Evolutionary conservation across 2,888 invertebrate species (phyloP), one percentile per base, ranked within the genome.

Genomic region (Caradrina clavipalpis): DNA sequence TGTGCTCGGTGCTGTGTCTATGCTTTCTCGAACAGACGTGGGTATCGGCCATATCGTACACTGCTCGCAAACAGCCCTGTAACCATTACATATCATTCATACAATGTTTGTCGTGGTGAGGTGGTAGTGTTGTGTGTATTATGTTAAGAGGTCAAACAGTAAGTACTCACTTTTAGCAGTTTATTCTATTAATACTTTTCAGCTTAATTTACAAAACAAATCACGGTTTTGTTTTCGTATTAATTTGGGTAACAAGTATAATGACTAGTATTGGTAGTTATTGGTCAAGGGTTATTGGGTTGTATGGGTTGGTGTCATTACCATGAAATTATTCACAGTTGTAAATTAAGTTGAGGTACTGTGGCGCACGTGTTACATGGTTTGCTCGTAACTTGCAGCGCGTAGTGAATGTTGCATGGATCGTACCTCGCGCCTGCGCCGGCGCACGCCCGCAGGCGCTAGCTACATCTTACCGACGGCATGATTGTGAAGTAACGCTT

Each of bases 341-440:
- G 81, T 76, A 71, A 79, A 81, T 80, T 76, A 72, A 74, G 80
- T 72, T 80, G 72, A 62, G 45, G 42, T 62, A 56, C 56, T 17
- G 45, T 68, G 31, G 17, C 2, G 69, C 61, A 49, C 56, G 60
- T 60, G 56, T 57, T 62, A 35, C 35, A 49, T 73, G 45, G 42
- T 26, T 58, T 60, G 80, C 51, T 19, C 56, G 62, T 63, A 51
- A 66, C 50, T 76, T 39, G 56, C 51, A 31, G 56, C 66, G 50
- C 31, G 66, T 76, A 69, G 68, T 70, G 67, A 58, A 51, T 80
- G 69, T 75, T 75, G 83, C 83, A 84, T 80, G 82, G 15, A 53
- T 50, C 51, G 73, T 19, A 26, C 13, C n/a, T n/a, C 6, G 57
- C 26, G 10, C 35, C 39, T 45, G 70, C 69, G 55, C 55, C 53